Evolutionary conservation across 2,797 vertebrate genomes (phyloP).

Genomic region (Semotilus atromaculatus): DNA sequence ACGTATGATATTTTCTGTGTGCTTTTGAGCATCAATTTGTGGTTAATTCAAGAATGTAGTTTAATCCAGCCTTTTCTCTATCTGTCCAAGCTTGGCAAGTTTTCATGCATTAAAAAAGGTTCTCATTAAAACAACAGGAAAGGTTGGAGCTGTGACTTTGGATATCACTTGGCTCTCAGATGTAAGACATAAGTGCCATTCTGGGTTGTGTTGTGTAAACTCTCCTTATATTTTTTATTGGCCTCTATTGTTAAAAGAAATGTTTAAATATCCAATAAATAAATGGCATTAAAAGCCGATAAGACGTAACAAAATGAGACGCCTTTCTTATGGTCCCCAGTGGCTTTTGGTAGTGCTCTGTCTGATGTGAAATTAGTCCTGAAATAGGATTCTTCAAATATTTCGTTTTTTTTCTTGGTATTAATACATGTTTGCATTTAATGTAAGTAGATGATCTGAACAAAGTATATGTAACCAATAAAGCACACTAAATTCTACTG

Average conservation of each 20-base stretch:
- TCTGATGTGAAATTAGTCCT: too few species aligned
- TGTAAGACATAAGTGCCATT: background rate
- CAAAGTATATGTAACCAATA: too few species aligned
- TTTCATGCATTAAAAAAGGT: background rate
- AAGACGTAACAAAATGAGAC: background rate
- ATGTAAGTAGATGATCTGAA: too few species aligned
- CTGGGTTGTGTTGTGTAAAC: background rate
- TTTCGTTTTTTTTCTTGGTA: too few species aligned
- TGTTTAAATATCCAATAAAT: background rate
- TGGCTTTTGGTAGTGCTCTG: too few species aligned
- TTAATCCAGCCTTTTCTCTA: slow-evolving; percentile 6
- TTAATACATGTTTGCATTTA: background rate
- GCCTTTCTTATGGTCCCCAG: background rate
- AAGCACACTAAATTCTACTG: too few species aligned
- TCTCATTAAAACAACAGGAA: background rate
- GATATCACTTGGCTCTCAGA: background rate
- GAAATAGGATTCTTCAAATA: too few species aligned
- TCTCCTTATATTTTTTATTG: background rate
- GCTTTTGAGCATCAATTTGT: background rate
- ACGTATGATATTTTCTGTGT: background rate
- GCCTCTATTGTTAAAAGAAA: background rate
- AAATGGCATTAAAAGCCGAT: background rate
- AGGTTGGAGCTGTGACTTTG: background rate
- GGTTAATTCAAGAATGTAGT: background rate
- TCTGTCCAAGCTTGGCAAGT: slow-evolving; percentile 15